Base-by-base conservation (phyloP, 1,140 invertebrate genomes). In the Euschistus heros region DNA sequence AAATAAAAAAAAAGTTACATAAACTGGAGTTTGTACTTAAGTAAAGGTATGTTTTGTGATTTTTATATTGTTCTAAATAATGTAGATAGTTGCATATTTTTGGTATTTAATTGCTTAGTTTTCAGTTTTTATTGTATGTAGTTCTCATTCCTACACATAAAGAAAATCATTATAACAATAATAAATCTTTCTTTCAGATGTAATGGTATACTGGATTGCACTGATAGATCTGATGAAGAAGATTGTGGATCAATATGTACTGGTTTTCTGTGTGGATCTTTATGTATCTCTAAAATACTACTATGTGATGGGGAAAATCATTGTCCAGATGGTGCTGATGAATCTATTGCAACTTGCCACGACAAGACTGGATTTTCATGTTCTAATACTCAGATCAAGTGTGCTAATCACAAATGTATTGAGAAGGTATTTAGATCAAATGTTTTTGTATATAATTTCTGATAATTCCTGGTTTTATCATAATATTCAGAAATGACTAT, bases 281-380 rank as follows among this genome's bases (percentile, higher is more conserved):
- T 22, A 15, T 64, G 63, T 33, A 20, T 64, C 2, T 52, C 63
- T 76, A 62, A 75, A 81, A 37, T 84, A 84, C 20, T 50, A 83
- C 74, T 85, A 10, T 94, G 91, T 75, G 89, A 95, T 76, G 82
- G 81, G 13, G 84, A 86, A 69, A 74, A 78, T 52, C 82, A 87
- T 71, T 91, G 88, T 72, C 67, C 70, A 0, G 80, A 87, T 73
- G 76, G 76, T 67, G 75, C 79, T 71, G 86, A 89, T 71, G 76
- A 84, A 70, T 67, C 71, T 47, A 14, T 62, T 14, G 66, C 20
- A 18, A 50, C 10, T 20, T 50, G 47, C 47, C 47, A n/a, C 14
- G 20, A 69, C 7, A 64, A 44, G 6, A 57, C 62, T 47, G 27
- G 65, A 18, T 57, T 52, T 17, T 71, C 63, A 50, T 72, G 73